Evolutionary conservation across 2,888 invertebrate species (phyloP), one percentile per base, ranked within the genome.

Genomic region (Ophion costatus): DNA sequence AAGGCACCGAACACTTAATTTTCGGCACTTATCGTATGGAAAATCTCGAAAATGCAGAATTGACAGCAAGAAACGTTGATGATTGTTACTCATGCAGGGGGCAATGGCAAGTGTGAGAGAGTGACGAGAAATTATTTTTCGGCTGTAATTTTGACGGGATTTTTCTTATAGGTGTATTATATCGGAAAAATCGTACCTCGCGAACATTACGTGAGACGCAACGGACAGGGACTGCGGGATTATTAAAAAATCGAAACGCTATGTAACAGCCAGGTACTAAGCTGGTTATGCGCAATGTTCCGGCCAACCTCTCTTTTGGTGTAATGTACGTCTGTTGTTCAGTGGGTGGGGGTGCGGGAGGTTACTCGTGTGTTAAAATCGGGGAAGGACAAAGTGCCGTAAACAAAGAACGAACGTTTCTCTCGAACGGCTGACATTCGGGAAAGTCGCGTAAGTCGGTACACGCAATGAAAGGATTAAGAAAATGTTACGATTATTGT

Each of bases 281-380:
- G 75, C 75, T 80, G 67, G 80, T 80, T 80, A 80, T 80, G 80
- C 80, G 80, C 80, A 80, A 80, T 75, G 80, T 80, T 75, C 78
- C 75, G 75, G 69, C 74, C 83, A 83, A 83, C 83, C 83, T 83
- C 73, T 83, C 80, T 83, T 79, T 83, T 75, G 70, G 83, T 73
- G 51, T 80, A 64, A 83, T 75, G 70, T 57, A 70, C 29, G 83
- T 79, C 80, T 80, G 74, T 64, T 61, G 64, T 24, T 56, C 4
- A 29, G 51, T 11, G 71, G 64, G 71, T 29, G 51, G 79, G 57
- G 75, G 38, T 57, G 61, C 38, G 67, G 67, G 67, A 67, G 77
- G 24, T 57, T 77, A 69, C 29, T 42, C 80, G 63, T 80, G 24
- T 73, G 59, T 80, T 59, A 59, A 67, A 67, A 33, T 66, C 66